Base-by-base conservation (phyloP, 2,797 vertebrate species). In the Leptodactylus fallax region DNA sequence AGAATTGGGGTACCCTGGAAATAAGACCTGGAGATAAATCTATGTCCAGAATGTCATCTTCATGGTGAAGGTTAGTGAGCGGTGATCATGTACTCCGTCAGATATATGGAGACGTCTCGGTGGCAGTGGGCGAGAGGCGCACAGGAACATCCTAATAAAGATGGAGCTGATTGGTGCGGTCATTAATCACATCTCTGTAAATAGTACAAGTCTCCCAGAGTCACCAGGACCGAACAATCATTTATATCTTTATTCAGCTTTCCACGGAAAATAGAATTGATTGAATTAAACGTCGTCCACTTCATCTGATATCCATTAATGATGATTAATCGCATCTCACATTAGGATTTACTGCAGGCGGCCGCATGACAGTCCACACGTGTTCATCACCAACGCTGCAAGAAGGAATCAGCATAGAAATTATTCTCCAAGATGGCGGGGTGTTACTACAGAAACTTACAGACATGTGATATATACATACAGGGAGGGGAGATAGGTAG, bases 251-350 rank as follows among this genome's bases (percentile, higher is more conserved):
- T 71, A n/a, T 51, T 53, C 85, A 3, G 25, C 51, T 47, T 71
- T 25, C 17, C 61, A 56, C 76, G 23, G 27, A 67, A 80, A 86
- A 86, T 55, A 45, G 84, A 86, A 86, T 56, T 86, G 77, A 86
- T 80, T 79, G 51, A 71, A 86, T 53, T 80, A 86, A 86, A 80
- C 36, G 85, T 53, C 49, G 65, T 86, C 60, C 76, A 23, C 76
- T 86, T 86, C 65, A 86, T 86, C 53, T 58, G 76, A 71, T 67
- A 21, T 56, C 85, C 85, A 80, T 79, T 86, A 79, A 79, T 78
- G 61, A 86, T 67, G 85, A 86, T 86, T 79, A 86, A 86, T 86
- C 77, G 12, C 77, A 19, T 17, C 27, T 12, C 36, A 45, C 69
- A 84, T 84, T 74, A 76, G 82, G 23, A 58, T 56, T 27, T 47